Percentiles rank a stretch among this genome's conserved stretches.
phyloP scores from a whole-genome alignment of 2,888 invertebrate species.

The Candidula unifasciata region DNA sequence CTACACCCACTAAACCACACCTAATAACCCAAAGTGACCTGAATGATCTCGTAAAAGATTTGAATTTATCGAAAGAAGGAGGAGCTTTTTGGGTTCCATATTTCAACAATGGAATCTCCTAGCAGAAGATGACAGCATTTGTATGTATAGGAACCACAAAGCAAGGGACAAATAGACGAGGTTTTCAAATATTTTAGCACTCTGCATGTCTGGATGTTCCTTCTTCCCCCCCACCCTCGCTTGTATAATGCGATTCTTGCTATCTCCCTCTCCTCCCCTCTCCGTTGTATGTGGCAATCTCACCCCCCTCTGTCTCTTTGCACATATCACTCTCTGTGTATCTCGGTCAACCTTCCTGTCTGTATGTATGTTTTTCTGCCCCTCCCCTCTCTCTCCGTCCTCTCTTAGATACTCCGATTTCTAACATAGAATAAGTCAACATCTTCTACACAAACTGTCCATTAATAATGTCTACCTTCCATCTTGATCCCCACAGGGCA shows the following conservation, averaged over 20 bases:
- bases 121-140: too few species aligned
- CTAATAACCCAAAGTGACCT: too few species aligned
- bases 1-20: too few species aligned
- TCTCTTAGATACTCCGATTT: not conserved
- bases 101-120: too few species aligned
- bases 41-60: too few species aligned
- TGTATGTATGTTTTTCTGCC: slow-evolving; percentile 42
- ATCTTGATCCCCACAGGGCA: slow-evolving; percentile 80
- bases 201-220: not conserved
- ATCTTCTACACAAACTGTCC: too few species aligned
- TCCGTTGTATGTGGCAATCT: not conserved
- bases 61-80: too few species aligned
- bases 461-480: not conserved
- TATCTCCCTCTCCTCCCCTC: slow-evolving; percentile 1
- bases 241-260: not conserved
- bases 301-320: not conserved
- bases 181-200: too few species aligned
- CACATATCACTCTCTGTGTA: not conserved
- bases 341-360: slow-evolving; percentile 24
- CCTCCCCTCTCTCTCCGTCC: not conserved
- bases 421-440: too few species aligned
- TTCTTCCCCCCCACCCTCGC: not conserved
- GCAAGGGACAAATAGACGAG: too few species aligned
- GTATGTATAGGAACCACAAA: too few species aligned
- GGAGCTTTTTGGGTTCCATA: too few species aligned